Percentiles rank a stretch among this genome's conserved stretches.
These are phyloP conservation scores for Perccottus glenii DNA, from an alignment of 2,113 vertebrate species.

Conservation along the genomic window DNA sequence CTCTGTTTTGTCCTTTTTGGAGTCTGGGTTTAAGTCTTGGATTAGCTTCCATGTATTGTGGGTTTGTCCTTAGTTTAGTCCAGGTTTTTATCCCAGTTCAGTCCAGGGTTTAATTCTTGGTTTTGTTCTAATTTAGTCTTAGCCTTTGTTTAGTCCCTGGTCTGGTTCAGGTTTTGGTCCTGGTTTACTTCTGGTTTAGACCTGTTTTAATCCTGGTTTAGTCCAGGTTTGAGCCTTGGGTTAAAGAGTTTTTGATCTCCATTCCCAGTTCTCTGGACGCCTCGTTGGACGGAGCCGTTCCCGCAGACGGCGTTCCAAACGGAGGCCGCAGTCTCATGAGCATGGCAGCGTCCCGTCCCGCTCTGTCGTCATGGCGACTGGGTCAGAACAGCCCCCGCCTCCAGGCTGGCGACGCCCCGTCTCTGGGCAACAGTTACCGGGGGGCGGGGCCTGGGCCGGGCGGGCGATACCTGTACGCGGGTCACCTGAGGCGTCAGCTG, in stretches of 20 bases:
- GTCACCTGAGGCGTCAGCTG: slow-evolving; percentile 87
- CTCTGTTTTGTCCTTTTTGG: too few species aligned
- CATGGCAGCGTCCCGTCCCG: slow-evolving; percentile 83
- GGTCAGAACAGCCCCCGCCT: slow-evolving; percentile 95
- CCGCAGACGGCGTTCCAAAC: slow-evolving; percentile 85
- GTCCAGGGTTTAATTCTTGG: too few species aligned
- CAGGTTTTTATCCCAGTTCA: too few species aligned
- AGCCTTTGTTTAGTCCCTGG: too few species aligned
- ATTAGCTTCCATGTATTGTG: too few species aligned
- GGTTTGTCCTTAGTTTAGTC: too few species aligned
- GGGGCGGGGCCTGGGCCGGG: slow-evolving; percentile 72
- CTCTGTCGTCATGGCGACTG: slow-evolving; percentile 91
- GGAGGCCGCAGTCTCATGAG: slow-evolving; percentile 88
- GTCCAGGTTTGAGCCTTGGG: too few species aligned
- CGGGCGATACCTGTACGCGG: slow-evolving; percentile 87
- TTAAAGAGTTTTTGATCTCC: too few species aligned
- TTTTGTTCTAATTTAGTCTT: too few species aligned
- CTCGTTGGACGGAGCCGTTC: slow-evolving; percentile 90
- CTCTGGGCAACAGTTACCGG: slow-evolving; percentile 87
- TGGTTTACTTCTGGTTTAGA: neutral
- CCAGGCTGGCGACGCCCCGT: slow-evolving; percentile 94
- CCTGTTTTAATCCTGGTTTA: neutral
- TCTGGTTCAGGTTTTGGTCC: too few species aligned
- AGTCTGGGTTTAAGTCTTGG: too few species aligned
- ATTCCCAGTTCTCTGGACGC: slow-evolving; percentile 86